Conservation (phyloP, 2,113 vertebrate genomes). For the Phainopepla nitens region DNA sequence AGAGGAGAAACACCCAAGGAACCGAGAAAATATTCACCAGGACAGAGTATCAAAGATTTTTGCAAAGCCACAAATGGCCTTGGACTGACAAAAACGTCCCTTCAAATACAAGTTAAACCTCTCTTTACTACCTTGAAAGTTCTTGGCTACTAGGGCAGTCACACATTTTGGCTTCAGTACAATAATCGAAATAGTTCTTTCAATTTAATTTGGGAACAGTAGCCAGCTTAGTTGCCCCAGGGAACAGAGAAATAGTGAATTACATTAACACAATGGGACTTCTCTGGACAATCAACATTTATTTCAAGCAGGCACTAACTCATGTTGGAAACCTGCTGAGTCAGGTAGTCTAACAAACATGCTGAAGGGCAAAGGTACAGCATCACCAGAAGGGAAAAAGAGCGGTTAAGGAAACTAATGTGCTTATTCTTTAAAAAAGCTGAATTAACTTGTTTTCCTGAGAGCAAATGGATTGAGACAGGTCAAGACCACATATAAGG, state of each 20-base stretch:
- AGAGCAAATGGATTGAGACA: not conserved
- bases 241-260: constrained; percentile 45
- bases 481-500: not conserved
- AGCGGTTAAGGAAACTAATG: not conserved
- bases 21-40: not conserved
- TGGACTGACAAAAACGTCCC: not conserved
- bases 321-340: constrained; percentile 41
- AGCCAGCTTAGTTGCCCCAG: constrained; percentile 19
- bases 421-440: constrained; percentile 3
- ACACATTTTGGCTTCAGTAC: not conserved
- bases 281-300: constrained; percentile 42
- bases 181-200: constrained; percentile 25
- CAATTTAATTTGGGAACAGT: constrained; percentile 33
- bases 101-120: not conserved
- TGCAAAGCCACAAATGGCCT: not conserved
- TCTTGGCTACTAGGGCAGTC: not conserved
- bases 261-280: constrained; percentile 46
- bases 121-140: not conserved
- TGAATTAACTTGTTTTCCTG: constrained; percentile 27
- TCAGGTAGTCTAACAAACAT: constrained; percentile 45
- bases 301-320: constrained; percentile 42
- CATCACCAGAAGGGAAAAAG: not conserved
- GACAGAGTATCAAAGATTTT: not conserved
- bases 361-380: constrained; percentile 39
- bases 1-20: not conserved